A percentile compares a stretch with the other conserved stretches of the same genome.
phyloP scores from a whole-genome alignment of 2,113 vertebrate genomes.

The Mirza zaza region DNA sequence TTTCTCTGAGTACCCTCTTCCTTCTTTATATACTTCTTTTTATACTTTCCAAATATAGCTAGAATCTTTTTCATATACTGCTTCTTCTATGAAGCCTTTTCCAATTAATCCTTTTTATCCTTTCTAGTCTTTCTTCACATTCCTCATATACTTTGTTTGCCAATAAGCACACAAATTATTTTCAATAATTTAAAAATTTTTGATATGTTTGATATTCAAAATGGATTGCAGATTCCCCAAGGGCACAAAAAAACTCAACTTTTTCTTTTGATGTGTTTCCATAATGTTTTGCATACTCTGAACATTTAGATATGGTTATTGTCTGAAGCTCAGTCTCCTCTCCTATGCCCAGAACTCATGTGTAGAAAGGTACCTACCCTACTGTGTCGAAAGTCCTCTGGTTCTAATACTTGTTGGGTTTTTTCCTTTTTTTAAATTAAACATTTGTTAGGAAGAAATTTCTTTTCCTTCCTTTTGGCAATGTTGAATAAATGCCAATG shows the following conservation, averaged over 20 bases:
- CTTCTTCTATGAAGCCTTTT: conserved; percentile 38
- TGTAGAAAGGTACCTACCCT: not conserved
- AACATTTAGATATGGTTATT: not conserved
- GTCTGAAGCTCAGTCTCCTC: not conserved
- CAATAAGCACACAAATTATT: conserved; percentile 32
- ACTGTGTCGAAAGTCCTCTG: not conserved
- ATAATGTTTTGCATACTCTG: not conserved
- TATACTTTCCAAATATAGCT: conserved; percentile 43
- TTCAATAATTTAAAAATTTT: conserved; percentile 21
- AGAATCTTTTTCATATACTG: conserved; percentile 41
- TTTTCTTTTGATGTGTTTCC: not conserved
- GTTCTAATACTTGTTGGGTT: not conserved
- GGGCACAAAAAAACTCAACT: not conserved
- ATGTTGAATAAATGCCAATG: conserved; percentile 22
- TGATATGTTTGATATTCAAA: conserved; percentile 13
- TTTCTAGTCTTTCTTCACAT: conserved; percentile 26
- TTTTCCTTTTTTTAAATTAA: not conserved
- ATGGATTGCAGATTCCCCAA: not conserved
- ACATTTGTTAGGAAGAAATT: not conserved
- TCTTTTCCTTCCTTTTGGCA: not conserved
- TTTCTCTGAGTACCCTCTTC: not conserved
- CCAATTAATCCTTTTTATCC: conserved; percentile 19
- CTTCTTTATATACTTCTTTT: conserved; percentile 48
- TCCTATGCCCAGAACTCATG: not conserved
- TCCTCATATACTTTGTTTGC: not conserved